These are phyloP conservation scores for Parnassius mnemosyne DNA, from an alignment of 2,888 invertebrate species.

Conservation along the genomic window DNA sequence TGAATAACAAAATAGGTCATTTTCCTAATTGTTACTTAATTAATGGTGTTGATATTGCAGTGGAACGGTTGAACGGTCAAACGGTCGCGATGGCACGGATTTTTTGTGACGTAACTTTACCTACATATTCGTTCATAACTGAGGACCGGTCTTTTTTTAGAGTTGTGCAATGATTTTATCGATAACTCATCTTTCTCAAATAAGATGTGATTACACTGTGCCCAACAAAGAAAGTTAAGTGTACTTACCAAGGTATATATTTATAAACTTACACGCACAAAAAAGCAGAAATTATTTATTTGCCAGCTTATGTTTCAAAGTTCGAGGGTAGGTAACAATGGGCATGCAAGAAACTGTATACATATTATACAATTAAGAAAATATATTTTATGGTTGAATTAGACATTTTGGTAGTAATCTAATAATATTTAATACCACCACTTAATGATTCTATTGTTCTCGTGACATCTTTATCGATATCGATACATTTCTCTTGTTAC, in stretches of 20 bases:
- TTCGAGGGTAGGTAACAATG: too few species aligned
- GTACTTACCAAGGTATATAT: too few species aligned
- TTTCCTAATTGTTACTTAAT: constrained; percentile 22
- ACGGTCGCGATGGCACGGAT: constrained; percentile 34
- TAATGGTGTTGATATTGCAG: constrained; percentile 15
- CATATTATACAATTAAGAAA: too few species aligned
- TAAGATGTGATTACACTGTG: too few species aligned
- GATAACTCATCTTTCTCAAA: background rate
- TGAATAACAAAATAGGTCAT: constrained; percentile 15
- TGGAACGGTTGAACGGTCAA: constrained; percentile 22
- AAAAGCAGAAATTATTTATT: too few species aligned
- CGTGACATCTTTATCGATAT: constrained; percentile 26
- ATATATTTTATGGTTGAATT: too few species aligned
- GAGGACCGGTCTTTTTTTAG: constrained; percentile 42
- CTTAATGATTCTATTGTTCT: background rate
- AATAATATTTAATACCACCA: background rate
- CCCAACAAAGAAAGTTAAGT: too few species aligned
- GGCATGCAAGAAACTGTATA: too few species aligned
- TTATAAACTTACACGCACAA: too few species aligned
- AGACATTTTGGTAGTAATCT: too few species aligned
- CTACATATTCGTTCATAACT: constrained; percentile 47
- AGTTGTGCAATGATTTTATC: constrained; percentile 29
- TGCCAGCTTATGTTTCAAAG: too few species aligned
- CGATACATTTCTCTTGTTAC: constrained; percentile 9
- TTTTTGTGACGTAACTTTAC: constrained; percentile 46